These are phyloP conservation scores for Emydocephalus ijimae DNA, from an alignment of 2,113 vertebrate species.

Conservation along the genomic window DNA sequence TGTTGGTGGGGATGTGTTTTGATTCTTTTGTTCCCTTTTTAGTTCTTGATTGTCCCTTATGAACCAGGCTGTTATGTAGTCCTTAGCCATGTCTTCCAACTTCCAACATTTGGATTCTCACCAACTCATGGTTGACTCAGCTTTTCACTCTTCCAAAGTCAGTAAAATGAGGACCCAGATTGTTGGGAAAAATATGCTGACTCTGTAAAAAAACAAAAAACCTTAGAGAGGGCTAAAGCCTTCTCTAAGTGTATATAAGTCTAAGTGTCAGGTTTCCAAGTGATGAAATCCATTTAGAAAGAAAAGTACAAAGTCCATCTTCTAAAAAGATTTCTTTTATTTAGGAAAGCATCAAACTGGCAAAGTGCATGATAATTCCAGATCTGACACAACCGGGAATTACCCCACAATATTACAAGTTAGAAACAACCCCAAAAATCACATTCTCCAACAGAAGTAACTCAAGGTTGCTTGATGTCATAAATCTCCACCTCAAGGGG, in stretches of 20 bases:
- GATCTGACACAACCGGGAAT: too few species aligned
- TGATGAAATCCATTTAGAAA: too few species aligned
- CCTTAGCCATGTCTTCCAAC: background rate
- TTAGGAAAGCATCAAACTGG: too few species aligned
- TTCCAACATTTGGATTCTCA: background rate
- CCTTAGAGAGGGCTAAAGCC: background rate
- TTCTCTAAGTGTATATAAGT: background rate
- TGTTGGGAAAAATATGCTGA: background rate
- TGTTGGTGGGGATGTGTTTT: background rate
- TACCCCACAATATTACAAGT: too few species aligned
- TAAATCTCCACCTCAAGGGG: too few species aligned
- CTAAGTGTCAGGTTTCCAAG: background rate
- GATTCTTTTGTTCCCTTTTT: background rate
- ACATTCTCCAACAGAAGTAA: too few species aligned
- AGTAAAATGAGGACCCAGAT: background rate
- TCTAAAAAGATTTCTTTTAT: too few species aligned
- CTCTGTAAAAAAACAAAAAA: background rate
- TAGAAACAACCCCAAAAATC: too few species aligned
- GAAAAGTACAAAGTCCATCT: too few species aligned
- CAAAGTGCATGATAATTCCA: too few species aligned
- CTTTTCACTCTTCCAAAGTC: background rate
- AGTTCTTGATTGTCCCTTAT: background rate
- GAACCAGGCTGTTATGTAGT: background rate
- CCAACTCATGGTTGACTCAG: background rate
- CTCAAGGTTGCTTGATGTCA: too few species aligned